phyloP scores from a whole-genome alignment of 37 sponge, comb jelly and placozoan species.

The Ephydatia muelleri region DNA sequence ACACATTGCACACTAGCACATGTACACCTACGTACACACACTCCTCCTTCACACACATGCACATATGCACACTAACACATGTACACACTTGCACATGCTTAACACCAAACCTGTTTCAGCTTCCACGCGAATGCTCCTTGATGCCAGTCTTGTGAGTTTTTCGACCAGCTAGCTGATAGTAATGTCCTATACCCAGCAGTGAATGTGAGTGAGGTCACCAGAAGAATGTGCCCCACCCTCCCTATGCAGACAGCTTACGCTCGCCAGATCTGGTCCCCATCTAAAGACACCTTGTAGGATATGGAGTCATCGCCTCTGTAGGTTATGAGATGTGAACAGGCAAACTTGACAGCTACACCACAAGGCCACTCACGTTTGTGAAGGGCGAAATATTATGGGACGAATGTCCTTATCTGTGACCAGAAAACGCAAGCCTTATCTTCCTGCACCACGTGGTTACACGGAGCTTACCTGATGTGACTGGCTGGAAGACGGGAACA shows the following conservation, averaged over 20 bases:
- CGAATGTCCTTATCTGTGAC: not conserved
- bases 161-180: slow-evolving; percentile 48
- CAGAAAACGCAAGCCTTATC: not conserved
- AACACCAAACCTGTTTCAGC: slow-evolving; percentile 64
- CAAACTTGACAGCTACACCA: too few species aligned
- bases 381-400: not conserved
- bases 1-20: slow-evolving; percentile 9
- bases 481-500: slow-evolving; percentile 12
- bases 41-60: too few species aligned
- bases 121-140: slow-evolving; percentile 79
- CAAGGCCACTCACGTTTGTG: slow-evolving; percentile 6
- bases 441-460: too few species aligned
- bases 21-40: too few species aligned
- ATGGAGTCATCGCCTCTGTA: slow-evolving; percentile 60
- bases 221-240: too few species aligned
- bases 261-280: slow-evolving; percentile 69
- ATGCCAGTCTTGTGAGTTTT: slow-evolving; percentile 54
- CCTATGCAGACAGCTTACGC: slow-evolving; percentile 64
- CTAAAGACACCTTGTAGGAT: slow-evolving; percentile 45
- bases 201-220: not conserved
- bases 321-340: not conserved
- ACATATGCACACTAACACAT: not conserved
- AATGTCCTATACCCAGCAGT: slow-evolving; percentile 57
- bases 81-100: too few species aligned
- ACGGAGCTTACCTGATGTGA: not conserved